Evolutionary conservation across 2,797 vertebrate genomes (phyloP).

Genomic region (Lagodon rhomboides): DNA sequence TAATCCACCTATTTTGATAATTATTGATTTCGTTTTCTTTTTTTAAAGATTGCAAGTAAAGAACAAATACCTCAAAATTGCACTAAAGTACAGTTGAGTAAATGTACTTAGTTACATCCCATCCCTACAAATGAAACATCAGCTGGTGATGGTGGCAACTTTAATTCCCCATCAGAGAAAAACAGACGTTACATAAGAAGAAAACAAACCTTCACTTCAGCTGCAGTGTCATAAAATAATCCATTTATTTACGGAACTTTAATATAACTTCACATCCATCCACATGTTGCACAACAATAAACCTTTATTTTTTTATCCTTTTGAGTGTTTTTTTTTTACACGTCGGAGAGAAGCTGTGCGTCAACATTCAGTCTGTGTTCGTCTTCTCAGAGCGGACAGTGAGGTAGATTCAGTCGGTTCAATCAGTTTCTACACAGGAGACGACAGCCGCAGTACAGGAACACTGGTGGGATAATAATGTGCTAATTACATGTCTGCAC

Average conservation of each 20-base stretch:
- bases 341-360: slow-evolving; percentile 48
- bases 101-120: too few species aligned
- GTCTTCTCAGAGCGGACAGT: slow-evolving; percentile 55
- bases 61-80: too few species aligned
- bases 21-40: too few species aligned
- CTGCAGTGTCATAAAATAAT: slow-evolving; percentile 72
- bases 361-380: slow-evolving; percentile 35
- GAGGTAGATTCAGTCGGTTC: slow-evolving; percentile 80
- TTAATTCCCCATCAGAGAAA: neutral
- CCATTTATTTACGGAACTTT: slow-evolving; percentile 74
- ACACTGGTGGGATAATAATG: neutral
- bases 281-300: slow-evolving; percentile 47
- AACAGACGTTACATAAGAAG: neutral
- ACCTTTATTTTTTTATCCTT: neutral
- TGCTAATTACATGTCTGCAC: neutral
- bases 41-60: too few species aligned
- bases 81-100: too few species aligned
- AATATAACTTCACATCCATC: slow-evolving; percentile 74
- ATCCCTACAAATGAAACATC: too few species aligned
- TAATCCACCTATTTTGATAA: too few species aligned
- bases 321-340: neutral
- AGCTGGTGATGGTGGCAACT: too few species aligned
- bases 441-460: slow-evolving; percentile 37
- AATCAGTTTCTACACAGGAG: slow-evolving; percentile 24
- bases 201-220: neutral